Percentiles rank a stretch among this genome's conserved stretches.
phyloP scores from a whole-genome alignment of 2,888 invertebrate genomes.

The Catocala sponsa region DNA sequence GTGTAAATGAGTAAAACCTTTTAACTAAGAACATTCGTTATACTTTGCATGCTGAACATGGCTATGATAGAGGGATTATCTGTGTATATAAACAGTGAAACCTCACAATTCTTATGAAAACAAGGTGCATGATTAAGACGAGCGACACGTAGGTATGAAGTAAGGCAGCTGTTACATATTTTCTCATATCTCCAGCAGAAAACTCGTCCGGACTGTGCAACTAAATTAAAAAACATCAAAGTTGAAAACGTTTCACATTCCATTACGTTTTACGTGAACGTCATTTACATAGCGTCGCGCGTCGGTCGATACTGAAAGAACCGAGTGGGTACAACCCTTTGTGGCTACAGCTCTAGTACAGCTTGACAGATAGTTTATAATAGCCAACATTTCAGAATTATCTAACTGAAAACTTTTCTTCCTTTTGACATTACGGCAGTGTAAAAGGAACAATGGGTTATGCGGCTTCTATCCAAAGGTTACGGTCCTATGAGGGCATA shows the following conservation, averaged over 20 bases:
- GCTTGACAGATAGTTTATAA: slow-evolving; percentile 17
- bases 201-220: slow-evolving; percentile 5
- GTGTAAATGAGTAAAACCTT: no score
- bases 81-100: no score
- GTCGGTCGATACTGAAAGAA: slow-evolving; percentile 39
- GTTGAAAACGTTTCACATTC: slow-evolving; percentile 29
- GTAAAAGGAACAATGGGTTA: slow-evolving; percentile 7
- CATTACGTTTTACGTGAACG: slow-evolving; percentile 39
- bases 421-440: background rate
- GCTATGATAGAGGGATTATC: no score
- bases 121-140: background rate
- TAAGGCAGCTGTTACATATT: slow-evolving; percentile 6
- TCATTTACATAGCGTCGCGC: slow-evolving; percentile 33
- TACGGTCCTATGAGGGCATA: background rate
- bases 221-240: slow-evolving; percentile 30
- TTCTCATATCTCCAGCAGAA: slow-evolving; percentile 2
- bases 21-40: no score
- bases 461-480: slow-evolving; percentile 4
- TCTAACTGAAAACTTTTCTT: slow-evolving; percentile 9
- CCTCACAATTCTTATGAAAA: no score
- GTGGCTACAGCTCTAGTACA: slow-evolving; percentile 14
- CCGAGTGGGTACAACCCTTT: slow-evolving; percentile 28
- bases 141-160: background rate
- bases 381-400: background rate
- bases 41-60: no score